Evolutionary conservation across 2,888 invertebrate species (phyloP).

Genomic region (Ditylenchus weischeri): DNA sequence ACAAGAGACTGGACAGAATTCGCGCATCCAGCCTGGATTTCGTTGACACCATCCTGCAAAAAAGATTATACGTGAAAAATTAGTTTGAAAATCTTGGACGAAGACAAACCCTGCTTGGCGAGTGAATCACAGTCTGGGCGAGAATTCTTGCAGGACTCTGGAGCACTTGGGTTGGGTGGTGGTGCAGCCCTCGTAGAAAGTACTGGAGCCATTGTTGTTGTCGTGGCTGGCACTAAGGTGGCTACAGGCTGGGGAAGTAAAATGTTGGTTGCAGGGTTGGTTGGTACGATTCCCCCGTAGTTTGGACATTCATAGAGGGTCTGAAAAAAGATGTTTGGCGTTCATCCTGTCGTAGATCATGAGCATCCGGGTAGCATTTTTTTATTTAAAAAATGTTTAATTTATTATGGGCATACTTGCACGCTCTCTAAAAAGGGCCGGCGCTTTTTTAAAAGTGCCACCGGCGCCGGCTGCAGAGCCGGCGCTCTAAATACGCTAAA

Average conservation of each 20-base stretch:
- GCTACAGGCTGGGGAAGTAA: conserved; percentile 26
- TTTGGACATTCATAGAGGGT: conserved; percentile 51
- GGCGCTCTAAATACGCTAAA: too few relatives aligned
- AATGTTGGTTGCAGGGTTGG: conserved; percentile 10
- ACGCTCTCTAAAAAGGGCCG: too few relatives aligned
- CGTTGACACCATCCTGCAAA: conserved; percentile 53
- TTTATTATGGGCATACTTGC: too few relatives aligned
- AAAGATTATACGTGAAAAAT: too few relatives aligned
- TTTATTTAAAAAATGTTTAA: too few relatives aligned
- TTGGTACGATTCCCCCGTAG: conserved; percentile 16
- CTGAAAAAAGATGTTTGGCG: neutral
- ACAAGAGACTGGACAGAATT: conserved; percentile 51
- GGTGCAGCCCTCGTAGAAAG: conserved; percentile 17
- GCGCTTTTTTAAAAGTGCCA: too few relatives aligned
- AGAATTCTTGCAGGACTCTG: conserved; percentile 42
- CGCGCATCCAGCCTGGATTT: conserved; percentile 55
- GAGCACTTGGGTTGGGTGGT: conserved; percentile 9
- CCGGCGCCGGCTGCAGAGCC: too few relatives aligned
- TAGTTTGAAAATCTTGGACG: neutral
- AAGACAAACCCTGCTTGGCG: conserved; percentile 43
- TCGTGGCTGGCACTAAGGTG: conserved; percentile 10
- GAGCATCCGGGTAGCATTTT: too few relatives aligned
- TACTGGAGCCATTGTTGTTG: conserved; percentile 14
- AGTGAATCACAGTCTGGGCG: conserved; percentile 54
- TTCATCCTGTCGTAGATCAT: too few relatives aligned